phyloP scores from a whole-genome alignment of 2,113 vertebrate genomes.

The Salminus brasiliensis region DNA sequence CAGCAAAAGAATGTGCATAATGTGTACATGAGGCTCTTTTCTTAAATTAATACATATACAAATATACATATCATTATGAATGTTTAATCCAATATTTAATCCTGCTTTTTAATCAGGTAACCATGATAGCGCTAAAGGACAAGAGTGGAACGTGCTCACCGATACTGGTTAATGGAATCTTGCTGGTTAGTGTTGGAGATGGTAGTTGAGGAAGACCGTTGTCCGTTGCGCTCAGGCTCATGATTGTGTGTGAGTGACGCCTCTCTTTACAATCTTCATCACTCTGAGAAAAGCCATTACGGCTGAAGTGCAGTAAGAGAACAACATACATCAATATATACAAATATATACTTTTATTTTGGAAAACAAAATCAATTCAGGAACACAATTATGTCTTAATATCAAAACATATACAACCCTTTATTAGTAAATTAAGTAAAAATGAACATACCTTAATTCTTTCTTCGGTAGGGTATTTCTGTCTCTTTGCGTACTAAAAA shows the following conservation, averaged over 20 bases:
- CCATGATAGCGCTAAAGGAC: no score
- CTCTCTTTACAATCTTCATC: slow-evolving; percentile 90
- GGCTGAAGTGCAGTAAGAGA: slow-evolving; percentile 7
- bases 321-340: not conserved
- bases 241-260: slow-evolving; percentile 84
- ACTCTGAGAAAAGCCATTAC: slow-evolving; percentile 74
- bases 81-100: no score
- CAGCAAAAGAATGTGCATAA: no score
- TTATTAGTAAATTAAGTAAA: not conserved
- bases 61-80: no score
- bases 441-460: slow-evolving; percentile 84
- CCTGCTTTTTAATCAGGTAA: no score
- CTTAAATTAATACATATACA: no score
- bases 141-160: slow-evolving; percentile 72
- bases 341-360: no score
- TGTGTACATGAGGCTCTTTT: no score
- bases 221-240: slow-evolving; percentile 78
- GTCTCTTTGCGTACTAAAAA: slow-evolving; percentile 83
- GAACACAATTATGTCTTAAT: no score
- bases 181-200: slow-evolving; percentile 80
- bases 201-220: slow-evolving; percentile 83
- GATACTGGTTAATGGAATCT: slow-evolving; percentile 76
- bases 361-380: no score
- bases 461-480: slow-evolving; percentile 95
- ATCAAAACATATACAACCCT: no score